Conservation (phyloP, 2,113 vertebrate species). For the Clarias magur region DNA sequence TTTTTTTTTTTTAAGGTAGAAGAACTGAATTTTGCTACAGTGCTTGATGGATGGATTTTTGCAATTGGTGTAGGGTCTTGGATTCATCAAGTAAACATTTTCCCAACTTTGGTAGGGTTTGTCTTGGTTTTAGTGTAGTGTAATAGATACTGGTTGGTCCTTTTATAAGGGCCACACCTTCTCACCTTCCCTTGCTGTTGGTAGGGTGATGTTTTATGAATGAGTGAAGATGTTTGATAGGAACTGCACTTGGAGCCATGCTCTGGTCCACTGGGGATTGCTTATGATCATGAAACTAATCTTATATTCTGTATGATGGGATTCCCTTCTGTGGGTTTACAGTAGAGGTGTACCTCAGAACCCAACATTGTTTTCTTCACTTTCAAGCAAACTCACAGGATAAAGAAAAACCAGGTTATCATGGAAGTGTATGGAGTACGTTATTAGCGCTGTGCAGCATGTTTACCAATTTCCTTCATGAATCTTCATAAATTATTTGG, state of each 20-base stretch:
- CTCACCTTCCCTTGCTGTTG: neutral
- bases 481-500: neutral
- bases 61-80: neutral
- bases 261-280: constrained; percentile 55
- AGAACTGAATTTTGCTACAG: neutral
- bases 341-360: neutral
- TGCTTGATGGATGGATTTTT: neutral
- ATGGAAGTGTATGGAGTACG: neutral
- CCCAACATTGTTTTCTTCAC: neutral
- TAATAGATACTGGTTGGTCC: neutral
- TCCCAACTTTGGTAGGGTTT: neutral
- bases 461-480: neutral
- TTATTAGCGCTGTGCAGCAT: neutral
- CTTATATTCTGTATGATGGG: constrained; percentile 66
- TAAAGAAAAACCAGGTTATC: neutral
- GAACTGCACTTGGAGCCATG: constrained; percentile 11
- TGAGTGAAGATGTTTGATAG: constrained; percentile 48
- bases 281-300: constrained; percentile 61
- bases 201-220: constrained; percentile 59
- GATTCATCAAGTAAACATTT: neutral
- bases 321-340: constrained; percentile 16
- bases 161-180: neutral
- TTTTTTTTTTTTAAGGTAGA: neutral
- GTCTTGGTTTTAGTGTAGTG: neutral
- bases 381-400: neutral